A percentile compares a stretch with the other conserved stretches of the same genome.
These are phyloP conservation scores for Hydropsyche tenuis DNA, from an alignment of 1,140 invertebrate species.

Conservation along the genomic window DNA sequence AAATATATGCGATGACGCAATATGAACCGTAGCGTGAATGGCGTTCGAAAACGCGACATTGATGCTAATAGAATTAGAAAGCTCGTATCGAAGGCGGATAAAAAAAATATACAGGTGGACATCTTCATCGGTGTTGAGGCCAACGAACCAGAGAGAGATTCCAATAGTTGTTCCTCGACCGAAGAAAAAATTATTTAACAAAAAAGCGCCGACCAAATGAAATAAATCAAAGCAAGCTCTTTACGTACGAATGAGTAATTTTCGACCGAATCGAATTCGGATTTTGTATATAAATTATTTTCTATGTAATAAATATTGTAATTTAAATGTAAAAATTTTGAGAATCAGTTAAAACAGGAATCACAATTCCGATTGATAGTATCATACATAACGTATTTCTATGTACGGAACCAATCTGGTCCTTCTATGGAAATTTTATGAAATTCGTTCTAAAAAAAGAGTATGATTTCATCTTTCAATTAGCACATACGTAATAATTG, in stretches of 20 bases:
- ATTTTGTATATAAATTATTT: no score
- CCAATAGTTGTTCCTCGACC: background rate
- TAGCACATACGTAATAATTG: slow-evolving; percentile 2
- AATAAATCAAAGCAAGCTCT: slow-evolving; percentile 23
- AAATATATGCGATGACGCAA: no score
- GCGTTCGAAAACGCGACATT: background rate
- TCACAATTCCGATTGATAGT: no score
- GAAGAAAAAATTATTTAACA: background rate
- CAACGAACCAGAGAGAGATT: slow-evolving; percentile 2
- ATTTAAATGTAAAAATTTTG: no score
- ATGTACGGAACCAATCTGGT: no score
- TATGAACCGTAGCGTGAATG: slow-evolving; percentile 16
- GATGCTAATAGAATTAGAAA: slow-evolving; percentile 40
- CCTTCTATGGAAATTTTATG: no score
- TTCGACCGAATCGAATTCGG: no score
- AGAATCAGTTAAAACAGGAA: no score
- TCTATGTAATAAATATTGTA: no score
- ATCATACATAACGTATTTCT: no score
- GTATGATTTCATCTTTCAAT: slow-evolving; percentile 10
- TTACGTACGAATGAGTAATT: background rate
- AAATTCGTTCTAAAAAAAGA: no score
- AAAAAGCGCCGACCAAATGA: background rate
- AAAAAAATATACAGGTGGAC: slow-evolving; percentile 17
- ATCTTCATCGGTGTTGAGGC: slow-evolving; percentile 26
- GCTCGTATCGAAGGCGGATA: slow-evolving; percentile 14